phyloP scores from a whole-genome alignment of 2,797 vertebrate species.

The Miichthys miiuy region DNA sequence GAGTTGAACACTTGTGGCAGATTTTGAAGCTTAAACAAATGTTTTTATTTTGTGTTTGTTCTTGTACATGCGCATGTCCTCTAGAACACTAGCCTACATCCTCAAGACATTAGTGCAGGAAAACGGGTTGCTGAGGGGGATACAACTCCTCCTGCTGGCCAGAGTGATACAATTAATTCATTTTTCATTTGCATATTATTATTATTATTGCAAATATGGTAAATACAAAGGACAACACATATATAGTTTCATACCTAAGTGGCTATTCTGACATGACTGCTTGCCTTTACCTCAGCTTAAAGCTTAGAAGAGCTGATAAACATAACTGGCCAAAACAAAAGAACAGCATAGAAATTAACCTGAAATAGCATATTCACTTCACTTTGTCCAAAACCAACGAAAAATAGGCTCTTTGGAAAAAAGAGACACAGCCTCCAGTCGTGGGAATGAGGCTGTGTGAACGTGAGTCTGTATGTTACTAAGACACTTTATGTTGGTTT shows the following conservation, averaged over 20 bases:
- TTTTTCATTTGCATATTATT: background rate
- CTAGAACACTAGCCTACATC: background rate
- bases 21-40: too few species aligned
- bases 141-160: background rate
- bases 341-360: background rate
- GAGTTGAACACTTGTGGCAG: too few species aligned
- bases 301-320: background rate
- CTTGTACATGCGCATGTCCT: conserved; percentile 9
- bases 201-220: background rate
- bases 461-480: background rate
- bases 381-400: background rate
- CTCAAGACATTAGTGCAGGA: background rate
- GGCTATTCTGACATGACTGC: background rate
- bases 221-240: background rate
- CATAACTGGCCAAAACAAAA: background rate
- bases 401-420: background rate
- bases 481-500: too few species aligned
- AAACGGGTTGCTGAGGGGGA: background rate
- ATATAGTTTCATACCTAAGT: background rate
- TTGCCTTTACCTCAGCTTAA: background rate
- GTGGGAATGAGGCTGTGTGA: background rate
- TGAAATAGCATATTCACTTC: background rate
- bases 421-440: background rate
- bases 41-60: background rate
- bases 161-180: background rate